Evolutionary conservation across 1,140 invertebrate species (phyloP), one percentile per base, ranked within the genome.

Genomic region (Heliconius eleuchia): DNA sequence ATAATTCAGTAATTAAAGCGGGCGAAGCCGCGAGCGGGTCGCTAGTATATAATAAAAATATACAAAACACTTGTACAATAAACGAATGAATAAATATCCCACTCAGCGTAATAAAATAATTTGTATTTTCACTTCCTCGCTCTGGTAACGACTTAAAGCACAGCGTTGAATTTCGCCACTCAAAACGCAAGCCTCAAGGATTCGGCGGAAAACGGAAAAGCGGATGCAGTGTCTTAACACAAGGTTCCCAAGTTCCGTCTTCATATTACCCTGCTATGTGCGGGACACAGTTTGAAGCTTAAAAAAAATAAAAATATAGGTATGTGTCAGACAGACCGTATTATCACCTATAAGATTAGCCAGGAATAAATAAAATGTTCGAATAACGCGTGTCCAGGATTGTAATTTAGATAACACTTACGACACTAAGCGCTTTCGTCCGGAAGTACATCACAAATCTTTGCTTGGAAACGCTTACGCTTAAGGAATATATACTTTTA

Each of bases 401-500:
- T 66, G 60, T 66, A 66, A 66, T 66, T 66, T 66, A 66, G 60
- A 66, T 66, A 66, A 30, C 60, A 66, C 39, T 75, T 66, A 60
- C 74, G 52, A 66, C 74, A 66, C 50, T 74, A 55, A 75, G n/a
- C 74, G 57, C 74, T 19, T 75, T 75, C 18, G 30, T 60, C 37
- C 74, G 74, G 74, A 75, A 75, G 60, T 60, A 75, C 74, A 75
- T 60, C 55, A 75, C 74, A 75, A 75, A 75, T 75, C 74, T 75
- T 60, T 34, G 18, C 74, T 75, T 23, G 74, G 55, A 75, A 66
- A 75, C 23, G 74, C 39, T 75, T 57, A 66, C 55, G 55, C 55
- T 75, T 60, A 75, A 75, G 60, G 55, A 55, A 57, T 55, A 75
- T 75, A 66, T 66, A 66, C 30, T 66, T 75, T 75, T 66, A 75